Conservation (phyloP, 2,113 vertebrate species). For the Aix galericulata region DNA sequence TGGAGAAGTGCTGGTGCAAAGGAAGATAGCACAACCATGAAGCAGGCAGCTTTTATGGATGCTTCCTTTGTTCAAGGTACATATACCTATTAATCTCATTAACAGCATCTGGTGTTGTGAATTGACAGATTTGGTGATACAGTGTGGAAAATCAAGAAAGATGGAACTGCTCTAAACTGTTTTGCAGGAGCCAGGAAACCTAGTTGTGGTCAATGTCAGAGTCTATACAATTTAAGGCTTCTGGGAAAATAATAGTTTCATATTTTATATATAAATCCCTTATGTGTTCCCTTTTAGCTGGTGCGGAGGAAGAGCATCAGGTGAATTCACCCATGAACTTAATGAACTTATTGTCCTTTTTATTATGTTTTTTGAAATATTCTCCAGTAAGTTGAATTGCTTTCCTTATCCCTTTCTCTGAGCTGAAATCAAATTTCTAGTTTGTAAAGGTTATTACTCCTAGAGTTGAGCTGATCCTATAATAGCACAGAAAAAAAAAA, state of each 20-base stretch:
- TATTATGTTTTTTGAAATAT: background rate
- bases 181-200: background rate
- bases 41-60: background rate
- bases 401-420: background rate
- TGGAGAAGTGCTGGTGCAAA: background rate
- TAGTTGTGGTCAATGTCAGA: background rate
- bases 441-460: background rate
- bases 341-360: background rate
- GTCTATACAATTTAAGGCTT: background rate
- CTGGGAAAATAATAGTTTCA: background rate
- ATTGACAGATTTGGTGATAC: background rate
- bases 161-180: background rate
- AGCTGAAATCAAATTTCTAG: background rate
- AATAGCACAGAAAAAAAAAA: background rate
- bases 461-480: background rate
- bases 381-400: background rate
- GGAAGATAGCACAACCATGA: rapidly evolving
- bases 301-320: background rate
- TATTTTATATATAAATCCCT: background rate
- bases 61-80: background rate
- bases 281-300: background rate
- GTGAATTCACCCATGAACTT: background rate
- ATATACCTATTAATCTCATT: background rate
- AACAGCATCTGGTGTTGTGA: background rate
- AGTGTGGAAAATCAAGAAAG: background rate